A percentile compares a stretch with the other conserved stretches of the same genome.
Conservation (phyloP, 2,113 vertebrate genomes). For the Centropristis striata region DNA sequence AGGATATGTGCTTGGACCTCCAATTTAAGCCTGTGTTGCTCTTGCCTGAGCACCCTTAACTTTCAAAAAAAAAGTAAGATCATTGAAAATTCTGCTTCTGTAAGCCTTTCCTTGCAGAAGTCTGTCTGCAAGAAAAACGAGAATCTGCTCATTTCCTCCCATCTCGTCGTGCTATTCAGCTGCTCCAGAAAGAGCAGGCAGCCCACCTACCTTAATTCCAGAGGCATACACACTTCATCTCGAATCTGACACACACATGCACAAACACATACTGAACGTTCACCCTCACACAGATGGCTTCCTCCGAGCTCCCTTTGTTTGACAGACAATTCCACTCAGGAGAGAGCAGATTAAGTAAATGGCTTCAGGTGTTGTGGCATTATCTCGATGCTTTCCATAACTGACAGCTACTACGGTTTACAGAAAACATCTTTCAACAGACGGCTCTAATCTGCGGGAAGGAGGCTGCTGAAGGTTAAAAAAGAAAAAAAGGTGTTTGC, state of each 20-base stretch:
- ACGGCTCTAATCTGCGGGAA: background rate
- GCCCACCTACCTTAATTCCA: slow-evolving; percentile 65
- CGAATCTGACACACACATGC: slow-evolving; percentile 49
- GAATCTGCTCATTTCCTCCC: background rate
- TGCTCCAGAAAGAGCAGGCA: slow-evolving; percentile 19
- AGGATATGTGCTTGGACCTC: slow-evolving; percentile 50
- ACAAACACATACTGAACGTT: slow-evolving; percentile 60
- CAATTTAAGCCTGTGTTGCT: slow-evolving; percentile 44
- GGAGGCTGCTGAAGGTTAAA: slow-evolving; percentile 12
- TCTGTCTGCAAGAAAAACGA: background rate
- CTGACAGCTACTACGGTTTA: slow-evolving; percentile 50
- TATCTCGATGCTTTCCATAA: slow-evolving; percentile 58
- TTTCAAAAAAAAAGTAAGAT: background rate
- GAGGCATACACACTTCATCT: slow-evolving; percentile 30
- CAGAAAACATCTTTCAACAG: slow-evolving; percentile 53
- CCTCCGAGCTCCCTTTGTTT: slow-evolving; percentile 83
- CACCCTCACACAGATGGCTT: slow-evolving; percentile 39
- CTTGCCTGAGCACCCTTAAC: slow-evolving; percentile 27
- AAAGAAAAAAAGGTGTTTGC: background rate
- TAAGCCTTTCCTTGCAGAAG: background rate
- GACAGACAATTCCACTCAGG: slow-evolving; percentile 89
- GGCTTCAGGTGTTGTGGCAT: slow-evolving; percentile 83
- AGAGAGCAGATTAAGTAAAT: slow-evolving; percentile 92
- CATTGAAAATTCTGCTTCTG: slow-evolving; percentile 9
- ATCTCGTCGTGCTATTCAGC: slow-evolving; percentile 25